A percentile compares a stretch with the other conserved stretches of the same genome.
These are phyloP conservation scores for Stenodera caucasica DNA, from an alignment of 2,888 invertebrate genomes.

Conservation along the genomic window DNA sequence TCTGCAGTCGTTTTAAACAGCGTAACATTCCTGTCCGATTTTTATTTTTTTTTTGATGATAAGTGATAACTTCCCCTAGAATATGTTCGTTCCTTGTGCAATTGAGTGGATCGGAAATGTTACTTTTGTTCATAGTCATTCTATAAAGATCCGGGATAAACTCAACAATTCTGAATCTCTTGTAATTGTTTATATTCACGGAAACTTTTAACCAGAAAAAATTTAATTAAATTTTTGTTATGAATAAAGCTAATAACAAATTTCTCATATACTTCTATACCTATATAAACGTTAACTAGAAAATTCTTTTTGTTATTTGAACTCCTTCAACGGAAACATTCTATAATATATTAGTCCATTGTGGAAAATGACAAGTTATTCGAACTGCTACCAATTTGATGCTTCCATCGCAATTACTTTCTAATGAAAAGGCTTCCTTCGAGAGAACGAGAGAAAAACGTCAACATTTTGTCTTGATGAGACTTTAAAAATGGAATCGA, in stretches of 20 bases:
- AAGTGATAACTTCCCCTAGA: conserved; percentile 32
- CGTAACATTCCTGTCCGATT: conserved; percentile 33
- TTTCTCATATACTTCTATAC: too few relatives aligned
- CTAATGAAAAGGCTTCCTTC: not conserved
- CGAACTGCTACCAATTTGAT: not conserved
- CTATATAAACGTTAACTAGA: conserved; percentile 12
- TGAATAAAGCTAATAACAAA: too few relatives aligned
- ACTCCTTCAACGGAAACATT: not conserved
- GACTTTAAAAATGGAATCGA: not conserved
- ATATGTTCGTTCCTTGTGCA: conserved; percentile 32
- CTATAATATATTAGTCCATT: not conserved
- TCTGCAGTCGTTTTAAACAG: conserved; percentile 39
- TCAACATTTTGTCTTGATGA: not conserved
- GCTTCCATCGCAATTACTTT: not conserved
- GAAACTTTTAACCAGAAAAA: not conserved
- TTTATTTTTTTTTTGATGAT: conserved; percentile 11
- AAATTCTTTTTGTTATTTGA: not conserved
- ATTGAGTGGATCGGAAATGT: conserved; percentile 34
- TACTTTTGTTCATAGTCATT: conserved; percentile 31
- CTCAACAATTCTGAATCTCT: not conserved
- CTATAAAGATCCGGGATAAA: conserved; percentile 14
- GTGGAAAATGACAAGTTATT: not conserved
- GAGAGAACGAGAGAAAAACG: not conserved
- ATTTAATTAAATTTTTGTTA: conserved; percentile 34
- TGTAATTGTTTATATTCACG: not conserved